Conservation (phyloP, 2,888 invertebrate species). For the Yponomeuta malinellus region DNA sequence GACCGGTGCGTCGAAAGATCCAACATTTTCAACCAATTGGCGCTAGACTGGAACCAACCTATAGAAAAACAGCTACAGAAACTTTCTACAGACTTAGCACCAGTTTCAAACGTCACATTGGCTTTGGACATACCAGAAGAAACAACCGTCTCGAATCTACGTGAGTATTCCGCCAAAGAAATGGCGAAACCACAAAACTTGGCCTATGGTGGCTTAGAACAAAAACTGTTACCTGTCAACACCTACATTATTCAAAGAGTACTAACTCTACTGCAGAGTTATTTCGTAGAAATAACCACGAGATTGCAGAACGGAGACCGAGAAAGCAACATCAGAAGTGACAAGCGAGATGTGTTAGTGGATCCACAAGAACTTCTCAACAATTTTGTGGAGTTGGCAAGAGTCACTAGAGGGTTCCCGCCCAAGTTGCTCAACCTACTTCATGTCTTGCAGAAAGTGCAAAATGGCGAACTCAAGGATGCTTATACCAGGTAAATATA, state of each 20-base stretch:
- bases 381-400: slow-evolving; percentile 26
- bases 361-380: slow-evolving; percentile 23
- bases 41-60: slow-evolving; percentile 46
- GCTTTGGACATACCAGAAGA: slow-evolving; percentile 47
- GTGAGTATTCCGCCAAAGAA: slow-evolving; percentile 34
- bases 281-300: slow-evolving; percentile 33
- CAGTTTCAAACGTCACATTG: slow-evolving; percentile 34
- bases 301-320: slow-evolving; percentile 18
- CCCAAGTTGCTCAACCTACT: slow-evolving; percentile 45
- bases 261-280: slow-evolving; percentile 38
- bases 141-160: slow-evolving; percentile 29
- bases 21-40: slow-evolving; percentile 36
- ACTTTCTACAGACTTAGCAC: slow-evolving; percentile 29
- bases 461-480: slow-evolving; percentile 27
- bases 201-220: slow-evolving; percentile 24
- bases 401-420: slow-evolving; percentile 40
- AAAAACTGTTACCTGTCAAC: slow-evolving; percentile 75
- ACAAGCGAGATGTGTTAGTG: neutral
- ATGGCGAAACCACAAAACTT: slow-evolving; percentile 25
- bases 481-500: slow-evolving; percentile 35
- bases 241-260: slow-evolving; percentile 66
- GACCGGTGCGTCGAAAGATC: slow-evolving; percentile 34
- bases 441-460: slow-evolving; percentile 37
- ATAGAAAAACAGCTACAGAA: slow-evolving; percentile 44
- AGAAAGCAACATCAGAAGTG: neutral